Conservation (phyloP, 2,888 invertebrate species). For the Leucozona laternaria region DNA sequence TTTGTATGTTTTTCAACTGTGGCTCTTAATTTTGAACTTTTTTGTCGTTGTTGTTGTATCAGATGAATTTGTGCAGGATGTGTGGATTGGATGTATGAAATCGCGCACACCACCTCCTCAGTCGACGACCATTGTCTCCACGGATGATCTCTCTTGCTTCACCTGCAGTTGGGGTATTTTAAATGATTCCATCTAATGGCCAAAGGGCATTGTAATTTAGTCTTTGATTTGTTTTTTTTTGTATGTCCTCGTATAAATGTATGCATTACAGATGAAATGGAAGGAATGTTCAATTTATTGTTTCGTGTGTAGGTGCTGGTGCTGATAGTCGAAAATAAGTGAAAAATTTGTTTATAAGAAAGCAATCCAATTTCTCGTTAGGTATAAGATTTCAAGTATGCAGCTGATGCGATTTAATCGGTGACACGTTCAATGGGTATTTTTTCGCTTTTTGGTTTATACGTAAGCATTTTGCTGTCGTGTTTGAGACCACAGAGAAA, state of each 20-base stretch:
- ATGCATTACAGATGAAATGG: background rate
- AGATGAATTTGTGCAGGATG: background rate
- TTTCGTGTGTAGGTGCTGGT: background rate
- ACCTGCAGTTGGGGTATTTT: conserved; percentile 55
- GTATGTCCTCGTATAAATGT: background rate
- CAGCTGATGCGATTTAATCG: no score
- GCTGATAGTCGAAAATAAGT: background rate
- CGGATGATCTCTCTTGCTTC: conserved; percentile 62
- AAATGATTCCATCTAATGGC: conserved; percentile 76
- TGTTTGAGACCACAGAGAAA: no score
- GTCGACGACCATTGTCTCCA: conserved; percentile 70
- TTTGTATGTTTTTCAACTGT: conserved; percentile 59
- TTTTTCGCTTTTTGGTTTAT: no score
- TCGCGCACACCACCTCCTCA: conserved; percentile 72
- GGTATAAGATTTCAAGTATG: no score
- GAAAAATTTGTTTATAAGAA: no score
- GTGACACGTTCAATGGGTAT: no score
- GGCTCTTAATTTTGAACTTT: conserved; percentile 53
- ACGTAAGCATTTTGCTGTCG: no score
- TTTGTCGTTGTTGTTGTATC: conserved; percentile 1
- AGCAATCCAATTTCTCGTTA: no score
- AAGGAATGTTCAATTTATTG: background rate
- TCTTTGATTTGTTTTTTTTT: conserved; percentile 51
- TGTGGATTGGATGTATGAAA: background rate
- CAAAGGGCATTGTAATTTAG: conserved; percentile 72